A percentile compares a stretch with the other conserved stretches of the same genome.
phyloP scores from a whole-genome alignment of 1,140 invertebrate species.

The Manduca sexta region DNA sequence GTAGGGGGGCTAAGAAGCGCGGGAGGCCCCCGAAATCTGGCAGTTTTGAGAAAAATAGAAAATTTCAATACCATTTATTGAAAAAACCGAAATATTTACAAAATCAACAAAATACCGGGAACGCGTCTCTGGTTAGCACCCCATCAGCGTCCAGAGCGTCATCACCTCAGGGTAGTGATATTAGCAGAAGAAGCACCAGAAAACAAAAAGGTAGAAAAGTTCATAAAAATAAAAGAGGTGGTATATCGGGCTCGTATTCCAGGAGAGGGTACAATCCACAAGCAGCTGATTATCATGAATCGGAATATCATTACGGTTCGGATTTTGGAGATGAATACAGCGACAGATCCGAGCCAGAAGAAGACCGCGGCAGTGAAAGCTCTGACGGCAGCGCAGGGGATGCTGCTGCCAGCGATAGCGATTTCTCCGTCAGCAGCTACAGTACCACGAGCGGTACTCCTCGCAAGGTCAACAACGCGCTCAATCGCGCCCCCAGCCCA shows the following conservation, averaged over 20 bases:
- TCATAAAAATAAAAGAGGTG: constrained; percentile 76
- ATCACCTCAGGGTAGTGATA: constrained; percentile 82
- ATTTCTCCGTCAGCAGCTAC: constrained; percentile 87
- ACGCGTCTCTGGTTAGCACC: constrained; percentile 82
- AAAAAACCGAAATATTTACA: constrained; percentile 94
- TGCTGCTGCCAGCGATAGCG: constrained; percentile 85
- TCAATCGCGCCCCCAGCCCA: constrained; percentile 83
- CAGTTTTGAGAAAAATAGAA: constrained; percentile 85
- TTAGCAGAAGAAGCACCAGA: constrained; percentile 77
- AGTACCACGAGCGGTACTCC: constrained; percentile 78
- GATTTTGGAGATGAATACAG: constrained; percentile 91
- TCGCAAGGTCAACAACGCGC: constrained; percentile 66
- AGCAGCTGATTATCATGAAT: constrained; percentile 84
- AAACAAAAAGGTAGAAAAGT: constrained; percentile 75
- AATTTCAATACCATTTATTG: constrained; percentile 89
- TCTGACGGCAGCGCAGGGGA: constrained; percentile 77
- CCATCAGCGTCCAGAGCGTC: constrained; percentile 83
- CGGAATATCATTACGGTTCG: constrained; percentile 92
- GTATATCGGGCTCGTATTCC: constrained; percentile 75
- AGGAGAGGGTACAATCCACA: constrained; percentile 81
- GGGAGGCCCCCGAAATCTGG: constrained; percentile 92
- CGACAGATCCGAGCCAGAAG: constrained; percentile 83
- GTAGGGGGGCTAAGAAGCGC: constrained; percentile 88
- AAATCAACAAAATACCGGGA: constrained; percentile 74
- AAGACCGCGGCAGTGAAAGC: constrained; percentile 80